These are phyloP conservation scores for Euphysa ruthae DNA, from an alignment of 30 jellyfish, hydroid and myxozoan species.

Conservation along the genomic window DNA sequence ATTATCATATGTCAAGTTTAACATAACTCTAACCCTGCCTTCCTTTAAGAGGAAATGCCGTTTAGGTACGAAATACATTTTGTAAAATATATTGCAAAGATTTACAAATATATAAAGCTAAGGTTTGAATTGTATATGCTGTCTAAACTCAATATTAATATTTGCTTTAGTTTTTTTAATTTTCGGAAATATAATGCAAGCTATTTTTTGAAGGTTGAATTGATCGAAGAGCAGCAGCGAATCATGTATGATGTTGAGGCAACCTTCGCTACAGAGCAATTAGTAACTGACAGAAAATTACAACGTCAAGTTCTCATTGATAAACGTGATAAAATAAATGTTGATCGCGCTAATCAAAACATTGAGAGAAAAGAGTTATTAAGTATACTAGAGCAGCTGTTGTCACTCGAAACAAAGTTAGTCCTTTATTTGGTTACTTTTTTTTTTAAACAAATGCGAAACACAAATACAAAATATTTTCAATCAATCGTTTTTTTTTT, in stretches of 20 bases:
- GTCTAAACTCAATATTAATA: too few species aligned
- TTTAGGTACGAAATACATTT: too few species aligned
- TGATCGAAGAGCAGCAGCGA: slow-evolving; percentile 77
- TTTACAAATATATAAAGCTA: too few species aligned
- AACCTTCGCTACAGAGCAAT: slow-evolving; percentile 19
- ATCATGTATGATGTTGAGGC: slow-evolving; percentile 29
- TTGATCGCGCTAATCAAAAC: slow-evolving; percentile 29
- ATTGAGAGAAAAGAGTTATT: slow-evolving; percentile 49
- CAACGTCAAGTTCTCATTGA: slow-evolving; percentile 43
- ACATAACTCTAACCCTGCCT: too few species aligned
- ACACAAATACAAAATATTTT: neutral
- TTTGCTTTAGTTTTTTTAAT: too few species aligned
- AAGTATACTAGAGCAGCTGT: slow-evolving; percentile 50
- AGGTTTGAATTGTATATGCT: too few species aligned
- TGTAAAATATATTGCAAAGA: too few species aligned
- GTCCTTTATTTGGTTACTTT: too few species aligned
- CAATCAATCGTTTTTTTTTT: too few species aligned
- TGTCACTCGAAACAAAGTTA: slow-evolving; percentile 42
- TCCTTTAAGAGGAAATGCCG: too few species aligned
- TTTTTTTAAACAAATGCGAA: too few species aligned
- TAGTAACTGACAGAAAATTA: slow-evolving; percentile 53
- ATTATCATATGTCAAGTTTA: too few species aligned
- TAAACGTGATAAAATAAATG: slow-evolving; percentile 38
- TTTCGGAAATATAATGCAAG: neutral
- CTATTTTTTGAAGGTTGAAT: slow-evolving; percentile 45